phyloP scores from a whole-genome alignment of 2,113 vertebrate genomes.

The Mohoua ochrocephala region DNA sequence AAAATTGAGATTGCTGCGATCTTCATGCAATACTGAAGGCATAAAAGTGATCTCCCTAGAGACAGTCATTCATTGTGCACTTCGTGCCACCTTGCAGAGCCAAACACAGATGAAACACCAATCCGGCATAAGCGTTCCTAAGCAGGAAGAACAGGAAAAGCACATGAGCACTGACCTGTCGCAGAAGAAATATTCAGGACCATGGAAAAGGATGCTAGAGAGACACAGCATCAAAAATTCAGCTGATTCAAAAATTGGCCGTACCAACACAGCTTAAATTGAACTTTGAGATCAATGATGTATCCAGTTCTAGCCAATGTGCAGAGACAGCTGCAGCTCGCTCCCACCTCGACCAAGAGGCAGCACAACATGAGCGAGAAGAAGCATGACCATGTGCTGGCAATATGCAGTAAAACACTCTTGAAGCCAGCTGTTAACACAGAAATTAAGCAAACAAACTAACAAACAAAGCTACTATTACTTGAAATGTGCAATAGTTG shows the following conservation, averaged over 20 bases:
- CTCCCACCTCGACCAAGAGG: background rate
- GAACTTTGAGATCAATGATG: background rate
- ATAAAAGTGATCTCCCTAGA: background rate
- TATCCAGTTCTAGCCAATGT: background rate
- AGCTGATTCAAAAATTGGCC: background rate
- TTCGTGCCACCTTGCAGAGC: background rate
- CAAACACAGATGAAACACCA: fast-evolving
- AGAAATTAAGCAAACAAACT: background rate
- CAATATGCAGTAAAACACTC: background rate
- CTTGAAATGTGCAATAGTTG: background rate
- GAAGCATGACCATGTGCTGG: background rate
- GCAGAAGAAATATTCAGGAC: background rate
- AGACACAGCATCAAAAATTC: background rate
- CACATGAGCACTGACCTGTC: background rate
- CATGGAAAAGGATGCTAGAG: background rate
- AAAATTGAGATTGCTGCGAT: background rate
- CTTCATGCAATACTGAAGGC: background rate
- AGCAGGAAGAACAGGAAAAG: background rate
- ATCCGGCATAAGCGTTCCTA: fast-evolving
- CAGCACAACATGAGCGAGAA: background rate
- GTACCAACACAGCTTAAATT: background rate
- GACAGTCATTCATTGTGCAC: background rate
- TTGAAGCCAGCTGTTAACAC: background rate
- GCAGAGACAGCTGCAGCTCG: background rate
- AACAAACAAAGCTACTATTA: background rate